Evolutionary conservation across 2,888 invertebrate genomes (phyloP), one percentile per base, ranked within the genome.

Genomic region (Philopedon plagiatum): DNA sequence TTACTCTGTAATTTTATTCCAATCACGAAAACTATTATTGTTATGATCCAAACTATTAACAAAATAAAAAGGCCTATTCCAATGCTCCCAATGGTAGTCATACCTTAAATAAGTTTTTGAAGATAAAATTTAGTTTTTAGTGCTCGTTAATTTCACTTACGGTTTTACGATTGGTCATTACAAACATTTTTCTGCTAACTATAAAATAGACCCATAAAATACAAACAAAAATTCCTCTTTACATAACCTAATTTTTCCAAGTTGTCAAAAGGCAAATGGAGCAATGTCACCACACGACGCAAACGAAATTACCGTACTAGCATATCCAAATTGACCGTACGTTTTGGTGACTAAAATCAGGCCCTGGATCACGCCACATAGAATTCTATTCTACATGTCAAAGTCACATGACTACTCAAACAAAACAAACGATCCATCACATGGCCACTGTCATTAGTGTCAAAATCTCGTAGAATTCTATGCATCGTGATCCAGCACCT

Each of bases 1-100:
- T 87, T 89, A 83, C 89, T 91, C 75, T 91, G 90, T 41, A 91
- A 90, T 79, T 90, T 89, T 49, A 91, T 85, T 1, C 92, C 90
- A 61, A 92, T 85, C 80, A 91, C 88, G 79, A 91, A 92, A 77
- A 91, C 81, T 78, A 91, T 81, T 39, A 90, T 84, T 32, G 91
- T 89, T 68, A 89, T 79, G 76, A 89, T 87, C 92, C 93, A 93
- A 77, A 91, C 82, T 69, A 89, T 84, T 73, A 90, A 86, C 80
- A 93, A 84, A 78, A 91, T 86, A 82, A 92, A 90, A 73, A 92
- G 87, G 77, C 92, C 92, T 75, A 90, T 85, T 80, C 92, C 92
- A 79, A 92, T 87, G 77, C 77, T 84, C 69, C 85, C 85, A 70
- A 85, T 77, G 69, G 78, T 78, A 65, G 80, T 76, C 80, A 80